These are phyloP conservation scores for Biston stratarius DNA, from an alignment of 2,888 invertebrate genomes.

Conservation along the genomic window DNA sequence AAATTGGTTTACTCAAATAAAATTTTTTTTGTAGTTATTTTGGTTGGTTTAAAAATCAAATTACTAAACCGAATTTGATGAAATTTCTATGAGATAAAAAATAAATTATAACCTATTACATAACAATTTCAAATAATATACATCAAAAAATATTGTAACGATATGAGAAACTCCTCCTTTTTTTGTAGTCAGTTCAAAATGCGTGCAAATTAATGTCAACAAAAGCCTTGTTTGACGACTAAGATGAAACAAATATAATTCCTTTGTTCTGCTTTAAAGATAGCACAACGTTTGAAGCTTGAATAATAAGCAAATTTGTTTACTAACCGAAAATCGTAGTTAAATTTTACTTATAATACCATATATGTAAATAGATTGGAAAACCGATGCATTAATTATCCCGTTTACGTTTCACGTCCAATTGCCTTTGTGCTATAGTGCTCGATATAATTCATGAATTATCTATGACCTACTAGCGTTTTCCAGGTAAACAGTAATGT, in stretches of 20 bases:
- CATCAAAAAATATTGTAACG: no score
- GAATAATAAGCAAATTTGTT: neutral
- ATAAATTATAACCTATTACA: no score
- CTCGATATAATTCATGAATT: constrained; percentile 1
- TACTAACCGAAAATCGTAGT: neutral
- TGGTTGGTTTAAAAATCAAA: no score
- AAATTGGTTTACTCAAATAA: no score
- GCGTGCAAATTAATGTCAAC: constrained; percentile 11
- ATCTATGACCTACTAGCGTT: neutral
- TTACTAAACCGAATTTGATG: no score
- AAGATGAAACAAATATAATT: constrained; percentile 9
- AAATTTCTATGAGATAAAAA: no score
- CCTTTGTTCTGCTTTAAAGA: constrained; percentile 6
- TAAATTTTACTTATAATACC: neutral
- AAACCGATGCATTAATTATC: constrained; percentile 9
- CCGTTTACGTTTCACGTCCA: constrained; percentile 1
- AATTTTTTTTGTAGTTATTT: no score
- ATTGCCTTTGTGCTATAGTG: constrained; percentile 1
- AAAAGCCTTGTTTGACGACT: constrained; percentile 1
- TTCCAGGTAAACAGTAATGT: neutral
- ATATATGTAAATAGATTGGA: neutral
- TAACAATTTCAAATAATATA: no score
- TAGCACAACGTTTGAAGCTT: constrained; percentile 4
- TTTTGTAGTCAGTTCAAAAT: neutral
- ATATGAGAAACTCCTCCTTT: no score